Evolutionary conservation across 2,888 invertebrate species (phyloP).

Genomic region (Mayetiola destructor): DNA sequence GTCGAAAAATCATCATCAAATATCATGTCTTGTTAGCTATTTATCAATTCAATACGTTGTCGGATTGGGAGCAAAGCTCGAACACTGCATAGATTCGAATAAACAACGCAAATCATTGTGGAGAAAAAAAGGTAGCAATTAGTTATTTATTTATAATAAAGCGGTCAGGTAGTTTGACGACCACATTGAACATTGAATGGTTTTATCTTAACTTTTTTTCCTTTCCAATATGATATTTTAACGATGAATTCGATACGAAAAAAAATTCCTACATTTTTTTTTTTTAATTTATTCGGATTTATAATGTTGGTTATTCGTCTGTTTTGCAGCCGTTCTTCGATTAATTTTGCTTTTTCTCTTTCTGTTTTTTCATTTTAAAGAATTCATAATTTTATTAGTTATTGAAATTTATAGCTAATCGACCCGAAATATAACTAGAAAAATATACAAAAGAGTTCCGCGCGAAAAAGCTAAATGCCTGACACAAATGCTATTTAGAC

Average conservation of each 20-base stretch:
- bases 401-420: slow-evolving; percentile 2
- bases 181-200: background rate
- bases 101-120: background rate
- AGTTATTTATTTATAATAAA: slow-evolving; percentile 9
- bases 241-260: background rate
- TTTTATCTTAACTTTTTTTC: background rate
- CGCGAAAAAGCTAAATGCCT: background rate
- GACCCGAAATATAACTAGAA: background rate
- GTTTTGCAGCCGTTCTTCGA: background rate
- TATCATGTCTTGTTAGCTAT: slow-evolving; percentile 7
- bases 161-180: slow-evolving; percentile 10
- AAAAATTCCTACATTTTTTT: background rate
- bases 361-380: background rate
- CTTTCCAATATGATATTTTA: background rate
- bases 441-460: background rate
- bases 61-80: background rate
- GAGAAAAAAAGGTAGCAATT: slow-evolving; percentile 1
- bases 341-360: background rate
- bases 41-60: background rate
- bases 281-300: background rate
- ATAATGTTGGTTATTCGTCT: background rate
- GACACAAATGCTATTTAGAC: background rate
- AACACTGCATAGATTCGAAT: background rate
- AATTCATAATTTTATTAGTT: slow-evolving; percentile 11
- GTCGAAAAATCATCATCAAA: slow-evolving; percentile 7